Conservation (phyloP, 2,888 invertebrate species). For the Amphiduros pacificus region DNA sequence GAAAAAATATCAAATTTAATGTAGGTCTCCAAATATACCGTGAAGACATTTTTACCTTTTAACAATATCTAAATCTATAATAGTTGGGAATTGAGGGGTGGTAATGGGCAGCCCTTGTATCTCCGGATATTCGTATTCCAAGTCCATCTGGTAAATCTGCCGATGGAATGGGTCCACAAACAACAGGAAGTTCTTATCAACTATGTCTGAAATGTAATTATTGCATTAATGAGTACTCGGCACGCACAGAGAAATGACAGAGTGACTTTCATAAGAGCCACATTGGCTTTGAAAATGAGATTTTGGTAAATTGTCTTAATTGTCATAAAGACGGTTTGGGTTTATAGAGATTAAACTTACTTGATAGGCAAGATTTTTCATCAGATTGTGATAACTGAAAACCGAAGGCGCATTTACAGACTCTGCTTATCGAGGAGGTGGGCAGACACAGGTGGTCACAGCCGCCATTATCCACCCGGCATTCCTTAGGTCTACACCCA, state of each 20-base stretch:
- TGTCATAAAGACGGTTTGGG: too few relatives aligned
- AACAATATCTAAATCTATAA: background rate
- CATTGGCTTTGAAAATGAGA: too few relatives aligned
- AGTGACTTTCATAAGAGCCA: too few relatives aligned
- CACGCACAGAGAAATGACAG: too few relatives aligned
- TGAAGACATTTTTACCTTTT: too few relatives aligned
- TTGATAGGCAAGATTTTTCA: constrained; percentile 11
- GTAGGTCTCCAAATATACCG: too few relatives aligned
- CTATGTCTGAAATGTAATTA: constrained; percentile 13
- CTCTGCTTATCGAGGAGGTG: background rate
- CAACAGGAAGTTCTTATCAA: constrained; percentile 18
- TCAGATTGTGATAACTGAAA: constrained; percentile 17
- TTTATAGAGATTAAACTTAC: too few relatives aligned
- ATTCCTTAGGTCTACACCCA: too few relatives aligned
- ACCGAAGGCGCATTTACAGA: constrained; percentile 20
- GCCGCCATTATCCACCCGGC: constrained; percentile 22
- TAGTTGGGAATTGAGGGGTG: constrained; percentile 1
- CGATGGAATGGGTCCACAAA: constrained; percentile 20
- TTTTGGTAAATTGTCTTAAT: too few relatives aligned
- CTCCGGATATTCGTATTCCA: background rate
- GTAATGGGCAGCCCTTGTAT: background rate
- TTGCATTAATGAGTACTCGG: too few relatives aligned
- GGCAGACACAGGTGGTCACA: constrained; percentile 27
- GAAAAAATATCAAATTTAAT: too few relatives aligned
- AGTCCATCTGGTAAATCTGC: constrained; percentile 16